Evolutionary conservation across 1,140 invertebrate genomes (phyloP), one percentile per base, ranked within the genome.

Genomic region (Proales similis): DNA sequence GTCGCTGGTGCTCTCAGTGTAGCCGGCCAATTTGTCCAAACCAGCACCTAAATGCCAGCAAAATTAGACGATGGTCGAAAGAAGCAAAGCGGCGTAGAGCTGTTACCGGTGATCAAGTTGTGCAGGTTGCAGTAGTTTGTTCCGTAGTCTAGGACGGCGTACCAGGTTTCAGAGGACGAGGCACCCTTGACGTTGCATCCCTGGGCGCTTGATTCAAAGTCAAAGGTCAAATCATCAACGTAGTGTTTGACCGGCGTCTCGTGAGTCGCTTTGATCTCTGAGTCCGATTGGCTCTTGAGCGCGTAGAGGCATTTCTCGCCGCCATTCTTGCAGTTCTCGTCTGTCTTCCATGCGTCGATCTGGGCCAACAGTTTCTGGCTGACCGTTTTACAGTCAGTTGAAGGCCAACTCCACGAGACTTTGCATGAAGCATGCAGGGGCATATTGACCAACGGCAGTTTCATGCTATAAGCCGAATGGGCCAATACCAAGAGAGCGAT

Each of bases 121-220:
- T 77, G 70, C 7, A 79, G 66, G 65, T 79, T 80, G 60, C 78
- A 79, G 65, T 78, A 80, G 68, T 80, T 80, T n/a, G 75, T 78
- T 9, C 77, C 72, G 66, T 73, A 76, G 66, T 80, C 78, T 12
- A 79, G 67, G 6, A 78, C 63, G 30, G 77, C 77, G 67, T 74
- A 79, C 71, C 74, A 78, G 2, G 69, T 68, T 49, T 76, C 67
- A 2, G 78, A 78, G 6, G 70, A 70, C 6, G 77, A 78, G 48
- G 68, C 70, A 5, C 74, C 78, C 63, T 71, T 27, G 17, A 77
- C 72, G 57, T 71, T 67, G 66, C 77, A 78, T 5, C 64, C 64
- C n/a, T 47, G 43, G 17, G 60, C 51, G 48, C 32, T 61, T 7
- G 60, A 49, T 36, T 63, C 65, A 48, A 78, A 75, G 19, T 66